A percentile compares a stretch with the other conserved stretches of the same genome.
Conservation (phyloP, 2,113 vertebrate genomes). For the Uria aalge region DNA sequence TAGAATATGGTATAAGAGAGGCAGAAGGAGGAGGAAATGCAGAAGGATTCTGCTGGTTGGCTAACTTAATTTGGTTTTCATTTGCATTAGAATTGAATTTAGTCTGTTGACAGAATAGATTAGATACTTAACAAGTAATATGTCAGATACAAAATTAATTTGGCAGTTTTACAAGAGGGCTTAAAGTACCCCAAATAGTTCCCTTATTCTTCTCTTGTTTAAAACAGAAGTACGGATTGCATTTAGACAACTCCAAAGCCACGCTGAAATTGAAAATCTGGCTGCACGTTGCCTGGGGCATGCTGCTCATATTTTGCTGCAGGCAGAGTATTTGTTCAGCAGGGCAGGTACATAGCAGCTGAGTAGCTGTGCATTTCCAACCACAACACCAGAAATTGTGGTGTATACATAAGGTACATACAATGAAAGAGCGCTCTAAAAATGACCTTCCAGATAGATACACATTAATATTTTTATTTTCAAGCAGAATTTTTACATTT, state of each 20-base stretch:
- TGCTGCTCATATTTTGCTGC: neutral
- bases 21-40: neutral
- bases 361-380: neutral
- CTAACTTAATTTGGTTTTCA: neutral
- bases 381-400: neutral
- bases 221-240: neutral
- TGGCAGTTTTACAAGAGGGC: neutral
- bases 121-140: neutral
- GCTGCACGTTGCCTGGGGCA: neutral
- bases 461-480: neutral
- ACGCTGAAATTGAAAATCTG: neutral
- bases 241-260: neutral
- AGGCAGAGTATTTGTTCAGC: neutral
- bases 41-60: neutral
- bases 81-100: slow-evolving; percentile 2
- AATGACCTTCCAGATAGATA: neutral
- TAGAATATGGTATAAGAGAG: neutral
- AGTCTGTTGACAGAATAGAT: slow-evolving; percentile 17
- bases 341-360: fast-evolving
- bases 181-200: neutral
- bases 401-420: too few relatives aligned
- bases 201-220: neutral
- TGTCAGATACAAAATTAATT: slow-evolving; percentile 16
- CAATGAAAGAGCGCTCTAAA: neutral
- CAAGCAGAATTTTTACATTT: neutral